phyloP scores from a whole-genome alignment of 2,113 vertebrate species.

The Mus spicilegus region DNA sequence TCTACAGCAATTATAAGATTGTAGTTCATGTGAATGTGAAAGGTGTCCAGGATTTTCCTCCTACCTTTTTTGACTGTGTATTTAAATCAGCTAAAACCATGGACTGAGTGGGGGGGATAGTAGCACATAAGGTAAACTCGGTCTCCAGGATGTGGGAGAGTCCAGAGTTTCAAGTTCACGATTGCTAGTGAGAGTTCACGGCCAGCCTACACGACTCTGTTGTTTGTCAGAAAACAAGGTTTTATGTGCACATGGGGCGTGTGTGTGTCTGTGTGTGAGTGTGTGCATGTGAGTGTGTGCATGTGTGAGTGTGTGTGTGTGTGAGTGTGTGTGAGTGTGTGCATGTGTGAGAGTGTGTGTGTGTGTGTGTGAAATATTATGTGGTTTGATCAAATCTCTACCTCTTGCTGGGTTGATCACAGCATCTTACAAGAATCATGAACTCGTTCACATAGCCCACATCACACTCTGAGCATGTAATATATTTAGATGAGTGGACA shows the following conservation, averaged over 20 bases:
- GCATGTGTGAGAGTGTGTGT: too few species aligned
- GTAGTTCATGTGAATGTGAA: not conserved
- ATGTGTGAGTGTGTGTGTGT: not conserved
- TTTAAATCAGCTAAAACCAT: not conserved
- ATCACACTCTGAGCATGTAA: too few species aligned
- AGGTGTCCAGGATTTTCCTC: not conserved
- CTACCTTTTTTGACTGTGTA: not conserved
- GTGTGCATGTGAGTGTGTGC: too few species aligned
- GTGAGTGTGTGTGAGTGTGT: not conserved
- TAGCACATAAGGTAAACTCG: not conserved
- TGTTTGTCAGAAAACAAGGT: not conserved
- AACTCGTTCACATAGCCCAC: too few species aligned
- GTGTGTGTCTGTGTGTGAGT: not conserved
- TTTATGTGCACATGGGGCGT: too few species aligned
- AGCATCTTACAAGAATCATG: too few species aligned
- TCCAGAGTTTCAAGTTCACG: not conserved
- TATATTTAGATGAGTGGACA: too few species aligned
- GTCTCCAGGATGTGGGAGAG: too few species aligned
- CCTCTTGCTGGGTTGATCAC: not conserved
- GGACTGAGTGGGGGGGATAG: not conserved
- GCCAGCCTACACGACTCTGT: not conserved
- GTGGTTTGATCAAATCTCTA: not conserved
- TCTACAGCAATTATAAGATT: not conserved
- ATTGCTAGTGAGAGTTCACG: too few species aligned
- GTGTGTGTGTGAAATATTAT: not conserved